These are phyloP conservation scores for Panopea generosa DNA, from an alignment of 2,888 invertebrate genomes.

Conservation along the genomic window DNA sequence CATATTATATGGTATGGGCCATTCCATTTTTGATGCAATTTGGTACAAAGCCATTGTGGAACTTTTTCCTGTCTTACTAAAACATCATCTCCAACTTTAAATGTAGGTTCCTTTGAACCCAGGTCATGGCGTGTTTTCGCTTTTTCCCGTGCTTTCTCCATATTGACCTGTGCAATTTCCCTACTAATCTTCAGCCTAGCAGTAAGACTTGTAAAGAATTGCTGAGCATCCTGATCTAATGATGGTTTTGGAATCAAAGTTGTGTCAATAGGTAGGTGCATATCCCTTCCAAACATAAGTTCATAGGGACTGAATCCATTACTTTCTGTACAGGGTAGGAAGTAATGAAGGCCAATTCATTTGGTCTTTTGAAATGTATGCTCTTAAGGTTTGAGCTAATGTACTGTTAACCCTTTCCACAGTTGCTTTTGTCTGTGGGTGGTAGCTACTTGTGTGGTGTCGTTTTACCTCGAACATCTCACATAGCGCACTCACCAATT, in stretches of 20 bases:
- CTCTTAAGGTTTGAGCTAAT: conserved; percentile 29
- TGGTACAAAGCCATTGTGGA: too few relatives aligned
- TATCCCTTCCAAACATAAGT: conserved; percentile 17
- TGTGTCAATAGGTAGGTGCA: conserved; percentile 20
- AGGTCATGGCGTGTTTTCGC: conserved; percentile 21
- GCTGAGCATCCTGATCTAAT: not conserved
- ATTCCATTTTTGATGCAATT: conserved; percentile 24
- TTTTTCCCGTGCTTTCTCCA: too few relatives aligned
- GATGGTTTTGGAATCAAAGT: conserved; percentile 39
- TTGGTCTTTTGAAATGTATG: conserved; percentile 45
- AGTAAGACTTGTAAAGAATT: conserved; percentile 18
- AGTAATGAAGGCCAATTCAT: conserved; percentile 39
- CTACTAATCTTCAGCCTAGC: conserved; percentile 5
- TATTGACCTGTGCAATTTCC: conserved; percentile 32
- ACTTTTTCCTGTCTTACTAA: conserved; percentile 6
- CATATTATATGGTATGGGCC: conserved; percentile 41
- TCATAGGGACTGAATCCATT: conserved; percentile 7
- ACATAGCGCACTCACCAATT: too few relatives aligned
- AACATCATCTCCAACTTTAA: conserved; percentile 35
- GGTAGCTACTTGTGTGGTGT: conserved; percentile 44
- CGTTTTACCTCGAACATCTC: conserved; percentile 52
- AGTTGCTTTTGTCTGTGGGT: conserved; percentile 51
- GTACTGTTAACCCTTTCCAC: conserved; percentile 32
- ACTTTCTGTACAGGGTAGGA: conserved; percentile 12
- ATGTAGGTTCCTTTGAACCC: conserved; percentile 27